phyloP scores from a whole-genome alignment of 1,140 invertebrate species.

The Acyrthosiphon pisum region DNA sequence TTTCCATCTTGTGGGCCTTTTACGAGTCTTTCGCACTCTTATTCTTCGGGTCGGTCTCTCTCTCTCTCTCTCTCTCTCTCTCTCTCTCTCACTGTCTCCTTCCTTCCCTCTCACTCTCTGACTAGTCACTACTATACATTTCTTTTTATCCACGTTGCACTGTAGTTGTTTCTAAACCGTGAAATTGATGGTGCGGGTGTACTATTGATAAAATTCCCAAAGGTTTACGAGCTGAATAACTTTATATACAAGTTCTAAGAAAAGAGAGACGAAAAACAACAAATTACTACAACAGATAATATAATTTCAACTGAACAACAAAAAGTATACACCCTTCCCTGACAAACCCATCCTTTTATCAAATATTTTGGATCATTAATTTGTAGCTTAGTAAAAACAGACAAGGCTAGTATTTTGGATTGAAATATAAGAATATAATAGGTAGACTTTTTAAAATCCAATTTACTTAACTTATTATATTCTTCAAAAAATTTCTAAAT shows the following conservation, averaged over 20 bases:
- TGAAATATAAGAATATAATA: background rate
- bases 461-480: background rate
- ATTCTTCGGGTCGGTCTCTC: background rate
- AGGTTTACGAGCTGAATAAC: background rate
- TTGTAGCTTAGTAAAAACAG: background rate
- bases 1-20: background rate
- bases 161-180: background rate
- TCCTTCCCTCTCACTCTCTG: background rate
- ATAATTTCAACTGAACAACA: background rate
- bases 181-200: background rate
- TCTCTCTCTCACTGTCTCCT: no score
- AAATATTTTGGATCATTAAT: background rate
- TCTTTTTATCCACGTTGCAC: background rate
- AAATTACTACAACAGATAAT: background rate
- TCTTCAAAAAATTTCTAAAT: background rate
- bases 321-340: background rate
- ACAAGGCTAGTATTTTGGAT: background rate
- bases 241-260: background rate
- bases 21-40: background rate
- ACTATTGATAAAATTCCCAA: constrained; percentile 22
- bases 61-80: background rate
- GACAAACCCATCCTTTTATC: background rate
- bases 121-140: background rate
- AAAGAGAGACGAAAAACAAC: background rate
- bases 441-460: background rate